phyloP scores from a whole-genome alignment of 37 sponge, comb jelly and placozoan species.

The Ianthella basta region DNA sequence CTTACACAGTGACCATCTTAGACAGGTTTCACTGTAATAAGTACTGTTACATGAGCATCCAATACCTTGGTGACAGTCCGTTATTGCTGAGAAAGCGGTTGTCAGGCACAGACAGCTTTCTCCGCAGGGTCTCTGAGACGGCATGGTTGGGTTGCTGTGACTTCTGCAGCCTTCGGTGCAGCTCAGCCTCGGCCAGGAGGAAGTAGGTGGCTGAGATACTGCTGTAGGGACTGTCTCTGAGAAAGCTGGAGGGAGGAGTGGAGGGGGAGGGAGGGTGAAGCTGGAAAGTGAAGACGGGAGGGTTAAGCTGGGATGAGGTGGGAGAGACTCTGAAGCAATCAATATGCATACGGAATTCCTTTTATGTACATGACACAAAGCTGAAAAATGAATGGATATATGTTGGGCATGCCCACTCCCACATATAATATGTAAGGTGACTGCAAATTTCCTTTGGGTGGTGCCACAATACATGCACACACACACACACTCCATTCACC shows the following conservation, averaged over 20 bases:
- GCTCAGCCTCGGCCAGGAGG: slow-evolving; percentile 91
- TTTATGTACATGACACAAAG: too few relatives aligned
- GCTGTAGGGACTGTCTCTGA: slow-evolving; percentile 82
- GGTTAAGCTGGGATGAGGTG: background rate
- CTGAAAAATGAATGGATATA: too few relatives aligned
- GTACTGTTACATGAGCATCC: too few relatives aligned
- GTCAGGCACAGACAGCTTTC: slow-evolving; percentile 56
- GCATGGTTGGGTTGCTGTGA: background rate
- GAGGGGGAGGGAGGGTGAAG: background rate
- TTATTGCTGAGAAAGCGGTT: slow-evolving; percentile 8
- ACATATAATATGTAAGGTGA: too few relatives aligned
- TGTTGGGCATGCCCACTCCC: too few relatives aligned
- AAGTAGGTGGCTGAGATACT: slow-evolving; percentile 94
- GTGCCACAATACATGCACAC: too few relatives aligned
- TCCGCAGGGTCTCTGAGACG: slow-evolving; percentile 19
- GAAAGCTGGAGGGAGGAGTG: slow-evolving; percentile 31
- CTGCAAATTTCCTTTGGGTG: background rate
- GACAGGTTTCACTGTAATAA: too few relatives aligned
- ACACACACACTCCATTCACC: background rate
- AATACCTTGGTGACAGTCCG: slow-evolving; percentile 21
- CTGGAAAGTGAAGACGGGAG: background rate
- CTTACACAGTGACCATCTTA: too few relatives aligned
- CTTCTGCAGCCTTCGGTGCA: slow-evolving; percentile 48
- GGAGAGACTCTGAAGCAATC: background rate
- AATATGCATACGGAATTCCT: too few relatives aligned